These are phyloP conservation scores for Onychomys arenicola DNA, from an alignment of 2,797 vertebrate genomes.

Conservation along the genomic window DNA sequence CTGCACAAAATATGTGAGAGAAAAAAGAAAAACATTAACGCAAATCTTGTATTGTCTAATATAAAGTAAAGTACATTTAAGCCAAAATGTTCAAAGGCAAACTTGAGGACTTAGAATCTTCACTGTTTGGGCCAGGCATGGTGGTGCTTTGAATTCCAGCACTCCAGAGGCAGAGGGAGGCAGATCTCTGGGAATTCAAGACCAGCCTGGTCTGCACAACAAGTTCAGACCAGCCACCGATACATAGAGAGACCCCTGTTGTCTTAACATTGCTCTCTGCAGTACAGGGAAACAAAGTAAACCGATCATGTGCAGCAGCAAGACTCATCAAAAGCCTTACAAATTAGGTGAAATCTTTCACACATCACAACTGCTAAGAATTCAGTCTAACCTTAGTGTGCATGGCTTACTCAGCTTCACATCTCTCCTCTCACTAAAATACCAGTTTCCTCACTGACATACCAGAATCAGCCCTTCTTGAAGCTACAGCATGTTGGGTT, in stretches of 20 bases:
- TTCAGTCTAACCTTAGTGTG: neutral
- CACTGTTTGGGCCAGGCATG: neutral
- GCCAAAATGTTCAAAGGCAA: neutral
- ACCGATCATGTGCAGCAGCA: neutral
- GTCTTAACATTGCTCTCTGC: neutral
- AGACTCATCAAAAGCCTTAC: neutral
- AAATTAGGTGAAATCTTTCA: neutral
- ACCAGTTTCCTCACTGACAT: neutral
- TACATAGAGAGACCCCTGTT: neutral
- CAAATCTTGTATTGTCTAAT: neutral
- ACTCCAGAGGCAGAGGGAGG: neutral
- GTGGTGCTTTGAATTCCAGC: neutral
- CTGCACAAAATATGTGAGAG: conserved; percentile 56
- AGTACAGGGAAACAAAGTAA: neutral
- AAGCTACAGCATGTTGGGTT: neutral
- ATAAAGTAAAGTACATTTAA: neutral
- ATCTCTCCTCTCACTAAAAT: neutral
- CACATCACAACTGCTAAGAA: neutral
- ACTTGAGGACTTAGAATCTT: neutral
- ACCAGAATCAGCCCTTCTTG: neutral
- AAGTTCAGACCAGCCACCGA: neutral
- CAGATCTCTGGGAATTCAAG: neutral
- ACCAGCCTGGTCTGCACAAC: neutral
- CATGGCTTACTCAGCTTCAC: neutral
- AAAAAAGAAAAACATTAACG: neutral